Conservation (phyloP, 2,888 invertebrate species). For the Helleia helle region DNA sequence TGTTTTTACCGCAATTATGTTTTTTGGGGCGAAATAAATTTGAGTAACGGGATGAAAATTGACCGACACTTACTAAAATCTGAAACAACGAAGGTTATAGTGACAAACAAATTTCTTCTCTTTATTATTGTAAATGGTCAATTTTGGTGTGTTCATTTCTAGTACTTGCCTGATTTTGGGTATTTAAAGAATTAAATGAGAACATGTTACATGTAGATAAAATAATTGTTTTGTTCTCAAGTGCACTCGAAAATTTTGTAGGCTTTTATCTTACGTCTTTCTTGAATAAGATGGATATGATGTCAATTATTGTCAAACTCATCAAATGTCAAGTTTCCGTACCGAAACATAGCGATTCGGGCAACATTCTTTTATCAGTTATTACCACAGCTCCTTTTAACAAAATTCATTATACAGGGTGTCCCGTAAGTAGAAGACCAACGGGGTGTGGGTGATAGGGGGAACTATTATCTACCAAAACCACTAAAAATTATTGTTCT, state of each 20-base stretch:
- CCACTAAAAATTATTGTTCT: too few species aligned
- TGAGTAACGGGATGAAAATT: conserved; percentile 59
- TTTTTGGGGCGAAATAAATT: conserved; percentile 59
- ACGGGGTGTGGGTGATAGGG: too few species aligned
- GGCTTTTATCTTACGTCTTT: conserved; percentile 36
- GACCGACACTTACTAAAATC: conserved; percentile 69
- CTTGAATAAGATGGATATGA: conserved; percentile 15
- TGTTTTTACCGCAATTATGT: conserved; percentile 41
- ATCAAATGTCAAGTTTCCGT: neutral
- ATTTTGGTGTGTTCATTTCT: conserved; percentile 8
- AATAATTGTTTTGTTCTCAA: conserved; percentile 48
- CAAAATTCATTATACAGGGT: too few species aligned
- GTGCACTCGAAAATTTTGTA: conserved; percentile 73
- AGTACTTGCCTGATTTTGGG: conserved; percentile 62
- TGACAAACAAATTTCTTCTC: conserved; percentile 24
- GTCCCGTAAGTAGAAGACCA: too few species aligned
- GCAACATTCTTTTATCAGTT: too few species aligned
- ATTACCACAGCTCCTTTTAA: too few species aligned
- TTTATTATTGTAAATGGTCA: conserved; percentile 1
- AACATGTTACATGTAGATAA: conserved; percentile 72
- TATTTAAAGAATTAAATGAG: conserved; percentile 70
- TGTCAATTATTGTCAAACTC: neutral
- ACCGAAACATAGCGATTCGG: too few species aligned
- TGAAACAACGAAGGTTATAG: conserved; percentile 44
- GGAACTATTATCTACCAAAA: too few species aligned